Base-by-base conservation (phyloP, 2,888 invertebrate genomes). In the Papilio demoleus region DNA sequence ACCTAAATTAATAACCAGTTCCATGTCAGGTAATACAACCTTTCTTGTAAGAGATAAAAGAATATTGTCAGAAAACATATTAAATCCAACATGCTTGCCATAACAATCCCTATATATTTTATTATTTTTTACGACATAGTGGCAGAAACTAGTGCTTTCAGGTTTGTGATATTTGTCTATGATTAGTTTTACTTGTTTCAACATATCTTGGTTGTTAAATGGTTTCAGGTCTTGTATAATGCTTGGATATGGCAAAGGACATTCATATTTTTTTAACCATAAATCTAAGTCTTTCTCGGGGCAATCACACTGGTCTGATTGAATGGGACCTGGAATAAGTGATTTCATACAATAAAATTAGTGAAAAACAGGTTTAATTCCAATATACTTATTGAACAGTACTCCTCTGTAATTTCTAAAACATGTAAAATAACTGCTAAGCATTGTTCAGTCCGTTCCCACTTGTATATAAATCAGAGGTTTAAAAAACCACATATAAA, bases 21-120 rank as follows among this genome's bases (percentile, higher is more conserved):
- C 98, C 77, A 97, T 90, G 87, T 99, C 96, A 4, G 98, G 98
- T 65, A 99, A 84, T 24, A 88, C 78, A 24, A 96, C 95, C 93
- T 98, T 97, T 74, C 98, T 93, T 14, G 95, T 87, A 61, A 99
- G 83, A 0, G 97, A 98, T 58, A 97, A 84, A 34, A 99, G 87
- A 70, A 98, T 95, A 56, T 95, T 95, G 88, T 99, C 99, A 88
- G 97, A 95, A 89, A 99, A 99, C 95, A 98, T 97, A 84, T 98
- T 98, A 84, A 99, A 99, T 0, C 98, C 99, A 12, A 98, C 96
- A 92, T 99, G 96, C 85, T 98, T 96, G 14, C 99, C 99, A 89
- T 97, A 97, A 81, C 99, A 99, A 78, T 95, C 95, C 76, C 98
- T 94, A 85, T 96, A 96, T 75, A 99, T 91, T 93, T 95, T 87